Evolutionary conservation across 2,797 vertebrate species (phyloP), one percentile per base, ranked within the genome.

Genomic region (Molossus alvarezi): DNA sequence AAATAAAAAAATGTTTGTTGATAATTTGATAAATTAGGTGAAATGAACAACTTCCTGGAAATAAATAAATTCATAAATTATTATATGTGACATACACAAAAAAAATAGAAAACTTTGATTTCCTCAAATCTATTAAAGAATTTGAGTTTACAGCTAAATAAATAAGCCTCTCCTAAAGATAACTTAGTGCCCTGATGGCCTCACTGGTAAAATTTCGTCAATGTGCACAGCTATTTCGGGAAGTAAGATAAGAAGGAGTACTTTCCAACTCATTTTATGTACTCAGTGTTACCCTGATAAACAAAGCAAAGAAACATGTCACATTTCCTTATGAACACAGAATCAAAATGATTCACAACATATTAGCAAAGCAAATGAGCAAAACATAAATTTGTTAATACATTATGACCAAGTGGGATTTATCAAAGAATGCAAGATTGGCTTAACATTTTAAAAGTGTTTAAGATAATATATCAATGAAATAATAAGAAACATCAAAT

Each of bases 401-500:
- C 8, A 80, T n/a, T 41, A 29, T 53, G 41, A 53, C 12, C 17
- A 79, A 71, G 53, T 33, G 4, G 9, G 2, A 15, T 89, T 84
- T 69, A 69, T 41, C 18, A 14, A 11, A 60, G 33, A 55, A 84
- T n/a, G 7, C 5, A 77, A 83, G 3, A 37, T 69, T 69, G 41
- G 9, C 13, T 90, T 60, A 41, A 77, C 41, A 41, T 64, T 79
- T 72, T 48, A 92, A 53, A 79, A 48, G 4, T 11, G 13, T 20
- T 64, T 18, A 48, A 69, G 37, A 27, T 23, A 57, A 48, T 71
- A 33, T 6, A 29, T 6, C 51, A 71, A 81, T 55, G 15, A 58
- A 91, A 60, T n/a, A 64, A 71, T 64, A 33, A 69, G 27, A 88
- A 92, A 95, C 8, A n/a, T 13, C 2, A 83, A 33, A 84, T 57